Conservation (phyloP, 2,113 vertebrate genomes). For the Paracanthobrama guichenoti region DNA sequence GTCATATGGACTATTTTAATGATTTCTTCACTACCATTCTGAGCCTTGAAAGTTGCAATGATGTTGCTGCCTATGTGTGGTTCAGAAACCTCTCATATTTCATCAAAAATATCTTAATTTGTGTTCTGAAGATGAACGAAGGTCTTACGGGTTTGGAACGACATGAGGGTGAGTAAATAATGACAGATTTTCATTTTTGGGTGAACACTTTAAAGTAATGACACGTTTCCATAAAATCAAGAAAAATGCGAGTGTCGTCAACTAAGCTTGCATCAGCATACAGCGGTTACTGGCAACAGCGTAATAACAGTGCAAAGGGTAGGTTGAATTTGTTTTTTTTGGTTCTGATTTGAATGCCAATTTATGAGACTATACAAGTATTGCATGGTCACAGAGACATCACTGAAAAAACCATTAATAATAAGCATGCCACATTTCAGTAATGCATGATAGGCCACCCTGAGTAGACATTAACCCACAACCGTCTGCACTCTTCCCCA, state of each 20-base stretch:
- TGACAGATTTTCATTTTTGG: no score
- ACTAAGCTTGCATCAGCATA: neutral
- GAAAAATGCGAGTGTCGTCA: neutral
- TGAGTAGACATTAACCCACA: conserved; percentile 51
- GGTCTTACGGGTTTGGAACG: no score
- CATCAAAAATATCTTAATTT: no score
- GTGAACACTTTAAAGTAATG: neutral
- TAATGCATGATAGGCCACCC: conserved; percentile 47
- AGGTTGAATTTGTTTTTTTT: conserved; percentile 30
- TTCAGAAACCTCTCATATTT: no score
- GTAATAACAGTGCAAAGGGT: conserved; percentile 24
- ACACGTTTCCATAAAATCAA: neutral
- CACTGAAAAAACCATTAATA: conserved; percentile 21
- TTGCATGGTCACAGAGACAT: conserved; percentile 21
- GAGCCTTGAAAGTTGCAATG: no score
- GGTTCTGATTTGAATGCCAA: neutral
- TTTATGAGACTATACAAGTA: neutral
- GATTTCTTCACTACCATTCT: no score
- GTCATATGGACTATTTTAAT: no score
- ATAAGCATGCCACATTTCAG: conserved; percentile 42
- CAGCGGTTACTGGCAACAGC: conserved; percentile 17
- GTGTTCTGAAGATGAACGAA: no score
- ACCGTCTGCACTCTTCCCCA: conserved; percentile 53
- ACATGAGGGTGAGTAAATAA: no score
- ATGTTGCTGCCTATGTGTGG: no score